Evolutionary conservation across 2,797 vertebrate species (phyloP), one percentile per base, ranked within the genome.

Genomic region (Ispidina picta): DNA sequence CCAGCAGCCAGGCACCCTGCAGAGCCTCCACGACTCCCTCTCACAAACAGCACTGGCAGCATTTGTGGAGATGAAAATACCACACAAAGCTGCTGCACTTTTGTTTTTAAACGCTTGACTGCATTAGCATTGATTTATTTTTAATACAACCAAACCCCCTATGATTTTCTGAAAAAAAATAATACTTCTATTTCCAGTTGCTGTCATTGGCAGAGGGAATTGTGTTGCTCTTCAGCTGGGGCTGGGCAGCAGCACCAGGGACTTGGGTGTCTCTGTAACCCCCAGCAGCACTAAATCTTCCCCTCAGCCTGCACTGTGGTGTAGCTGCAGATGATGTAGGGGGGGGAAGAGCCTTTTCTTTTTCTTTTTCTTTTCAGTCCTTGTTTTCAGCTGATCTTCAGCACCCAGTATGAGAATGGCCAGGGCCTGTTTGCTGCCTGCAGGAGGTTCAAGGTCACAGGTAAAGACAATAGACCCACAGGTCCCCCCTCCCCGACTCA

Each of bases 121-220:
- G 76, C 37, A 51, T 86, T 79, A 84, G 68, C 70, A 93, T 58
- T 43, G 90, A 80, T 89, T 95, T 66, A 44, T 92, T 86, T 58
- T 78, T 64, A 72, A 89, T 56, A 52, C 62, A 69, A 26, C 43
- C 72, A 52, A 8, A 8, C 31, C 15, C 82, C 62, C 62, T 52
- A 59, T 20, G 59, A 63, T 72, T 56, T 81, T 26, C 15, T 26
- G 25, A 11, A 22, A 22, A 46, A 46, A 25, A 49, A 49, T 23
- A 49, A 49, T 39, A 39, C 15, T 46, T 8, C 48, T 25, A 15
- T 52, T 91, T 66, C 52, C 83, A 0, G 66, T 51, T 19, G 16
- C 35, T 86, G 41, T 33, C 52, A 37, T 6, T 18, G 39, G 49
- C 33, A 62, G 21, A 71, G 49, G 56, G 22, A 48, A 62, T 37